These are phyloP conservation scores for Phaethornis superciliosus DNA, from an alignment of 2,113 vertebrate species.

Conservation along the genomic window DNA sequence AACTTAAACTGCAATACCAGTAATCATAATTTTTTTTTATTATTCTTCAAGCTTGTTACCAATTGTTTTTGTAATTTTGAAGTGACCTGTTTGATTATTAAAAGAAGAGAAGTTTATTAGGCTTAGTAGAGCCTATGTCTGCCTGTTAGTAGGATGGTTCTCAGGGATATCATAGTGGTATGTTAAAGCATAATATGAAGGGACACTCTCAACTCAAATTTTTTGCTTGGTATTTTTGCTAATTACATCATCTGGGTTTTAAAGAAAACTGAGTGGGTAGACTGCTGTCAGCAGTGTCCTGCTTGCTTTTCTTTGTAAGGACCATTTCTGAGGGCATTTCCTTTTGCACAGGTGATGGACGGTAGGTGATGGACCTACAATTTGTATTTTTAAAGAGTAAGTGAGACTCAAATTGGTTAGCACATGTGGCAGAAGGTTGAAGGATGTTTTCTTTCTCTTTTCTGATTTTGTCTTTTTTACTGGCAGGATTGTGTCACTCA, in stretches of 20 bases:
- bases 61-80: not conserved
- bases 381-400: not conserved
- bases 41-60: not conserved
- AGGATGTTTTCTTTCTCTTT: not conserved
- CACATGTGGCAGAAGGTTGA: not conserved
- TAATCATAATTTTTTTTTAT: not conserved
- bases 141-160: not conserved
- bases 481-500: not conserved
- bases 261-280: not conserved
- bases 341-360: fast-evolving
- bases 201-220: not conserved
- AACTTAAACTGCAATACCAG: not conserved
- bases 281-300: not conserved
- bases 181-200: not conserved
- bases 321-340: not conserved
- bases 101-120: not conserved
- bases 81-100: not conserved
- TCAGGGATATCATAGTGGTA: not conserved
- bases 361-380: not conserved
- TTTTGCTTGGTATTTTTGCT: not conserved
- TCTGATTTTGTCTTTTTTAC: not conserved
- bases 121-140: not conserved
- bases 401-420: not conserved
- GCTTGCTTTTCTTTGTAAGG: not conserved
- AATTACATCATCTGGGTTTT: not conserved